These are phyloP conservation scores for Acinonyx jubatus DNA, from an alignment of 2,113 vertebrate genomes.

Conservation along the genomic window DNA sequence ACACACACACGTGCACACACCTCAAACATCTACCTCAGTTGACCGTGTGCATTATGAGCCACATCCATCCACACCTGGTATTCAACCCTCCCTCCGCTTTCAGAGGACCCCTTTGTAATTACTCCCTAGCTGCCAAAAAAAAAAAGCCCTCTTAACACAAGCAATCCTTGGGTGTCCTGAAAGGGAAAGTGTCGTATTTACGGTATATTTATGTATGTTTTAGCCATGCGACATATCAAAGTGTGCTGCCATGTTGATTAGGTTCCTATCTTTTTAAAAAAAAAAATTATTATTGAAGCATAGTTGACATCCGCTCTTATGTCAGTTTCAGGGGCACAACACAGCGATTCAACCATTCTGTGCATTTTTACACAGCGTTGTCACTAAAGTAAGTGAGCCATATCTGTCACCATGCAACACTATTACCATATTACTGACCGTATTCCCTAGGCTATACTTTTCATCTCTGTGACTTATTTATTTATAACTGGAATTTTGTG, in stretches of 20 bases:
- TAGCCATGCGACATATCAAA: not conserved
- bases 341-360: not conserved
- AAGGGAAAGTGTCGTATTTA: not conserved
- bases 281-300: not conserved
- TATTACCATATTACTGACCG: not conserved
- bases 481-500: not conserved
- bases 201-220: not conserved
- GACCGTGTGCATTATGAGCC: not conserved
- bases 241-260: not conserved
- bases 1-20: not conserved
- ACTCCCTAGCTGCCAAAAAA: not conserved
- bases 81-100: not conserved
- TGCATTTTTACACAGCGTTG: fast-evolving
- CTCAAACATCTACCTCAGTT: not conserved
- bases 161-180: not conserved
- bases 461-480: not conserved
- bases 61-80: not conserved
- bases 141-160: not conserved
- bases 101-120: not conserved
- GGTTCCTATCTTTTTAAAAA: not conserved
- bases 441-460: not conserved
- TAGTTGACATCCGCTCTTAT: not conserved
- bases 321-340: not conserved
- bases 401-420: not conserved
- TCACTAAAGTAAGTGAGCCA: not conserved